Evolutionary conservation across 2,888 invertebrate species (phyloP).

Genomic region (Platycnemis pennipes): DNA sequence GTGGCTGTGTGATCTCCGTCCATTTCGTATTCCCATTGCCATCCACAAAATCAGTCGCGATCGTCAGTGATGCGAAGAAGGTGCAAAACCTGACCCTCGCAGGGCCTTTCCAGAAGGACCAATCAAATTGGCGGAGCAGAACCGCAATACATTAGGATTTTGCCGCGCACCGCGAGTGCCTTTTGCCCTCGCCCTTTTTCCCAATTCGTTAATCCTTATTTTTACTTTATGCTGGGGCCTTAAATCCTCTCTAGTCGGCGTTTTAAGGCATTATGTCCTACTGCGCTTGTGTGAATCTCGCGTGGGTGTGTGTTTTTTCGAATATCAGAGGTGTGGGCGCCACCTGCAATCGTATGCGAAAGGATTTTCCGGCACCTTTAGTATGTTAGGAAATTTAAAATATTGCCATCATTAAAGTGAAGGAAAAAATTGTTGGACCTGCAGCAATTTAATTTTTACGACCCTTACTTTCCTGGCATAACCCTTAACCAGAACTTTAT

Average conservation of each 20-base stretch:
- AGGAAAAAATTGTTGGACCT: not conserved
- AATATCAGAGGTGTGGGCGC: not conserved
- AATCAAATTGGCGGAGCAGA: not conserved
- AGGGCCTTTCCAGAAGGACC: not conserved
- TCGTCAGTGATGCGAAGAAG: not conserved
- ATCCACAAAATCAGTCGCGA: not conserved
- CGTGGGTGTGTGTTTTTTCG: not conserved
- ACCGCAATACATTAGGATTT: not conserved
- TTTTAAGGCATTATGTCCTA: not conserved
- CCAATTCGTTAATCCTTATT: conserved; percentile 23
- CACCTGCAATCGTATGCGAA: not conserved
- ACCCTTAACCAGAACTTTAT: not conserved
- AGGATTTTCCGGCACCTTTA: not conserved
- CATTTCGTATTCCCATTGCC: not conserved
- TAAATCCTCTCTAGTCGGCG: not conserved
- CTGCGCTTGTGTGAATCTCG: not conserved
- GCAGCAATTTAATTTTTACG: not conserved
- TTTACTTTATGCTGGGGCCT: not conserved
- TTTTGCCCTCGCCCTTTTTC: not conserved
- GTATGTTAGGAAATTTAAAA: not conserved
- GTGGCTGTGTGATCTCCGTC: not conserved
- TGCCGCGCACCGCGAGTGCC: not conserved
- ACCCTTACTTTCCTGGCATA: not conserved
- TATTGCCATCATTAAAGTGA: conserved; percentile 9
- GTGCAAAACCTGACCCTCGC: not conserved